Evolutionary conservation across 2,113 vertebrate species (phyloP).

Genomic region (Raja brachyura): DNA sequence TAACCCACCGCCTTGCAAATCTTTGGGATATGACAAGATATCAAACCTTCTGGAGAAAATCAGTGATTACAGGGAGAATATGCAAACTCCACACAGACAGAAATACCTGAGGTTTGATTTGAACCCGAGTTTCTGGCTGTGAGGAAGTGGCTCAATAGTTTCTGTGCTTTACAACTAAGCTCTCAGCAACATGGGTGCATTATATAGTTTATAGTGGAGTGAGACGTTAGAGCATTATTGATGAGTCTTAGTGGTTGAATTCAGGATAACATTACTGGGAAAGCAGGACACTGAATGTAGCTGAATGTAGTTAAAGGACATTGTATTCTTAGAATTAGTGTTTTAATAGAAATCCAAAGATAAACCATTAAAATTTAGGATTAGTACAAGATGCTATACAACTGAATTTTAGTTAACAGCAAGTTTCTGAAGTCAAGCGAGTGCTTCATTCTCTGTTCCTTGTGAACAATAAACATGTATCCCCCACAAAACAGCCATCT

Average conservation of each 20-base stretch:
- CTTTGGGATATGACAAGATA: no score
- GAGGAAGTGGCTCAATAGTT: no score
- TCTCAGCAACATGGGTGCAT: background rate
- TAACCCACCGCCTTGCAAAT: no score
- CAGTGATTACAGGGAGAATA: no score
- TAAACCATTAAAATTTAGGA: background rate
- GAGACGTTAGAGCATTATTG: background rate
- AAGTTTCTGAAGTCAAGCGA: background rate
- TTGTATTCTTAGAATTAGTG: background rate
- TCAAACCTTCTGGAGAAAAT: no score
- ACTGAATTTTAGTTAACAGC: background rate
- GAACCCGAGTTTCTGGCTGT: no score
- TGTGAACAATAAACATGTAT: background rate
- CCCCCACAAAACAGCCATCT: rapidly evolving
- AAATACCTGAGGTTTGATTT: no score
- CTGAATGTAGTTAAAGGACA: background rate
- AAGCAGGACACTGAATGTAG: background rate
- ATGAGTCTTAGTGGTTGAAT: background rate
- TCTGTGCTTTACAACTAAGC: background rate
- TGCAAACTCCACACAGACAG: no score
- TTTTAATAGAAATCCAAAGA: background rate
- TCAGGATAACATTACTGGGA: background rate
- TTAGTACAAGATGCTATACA: background rate
- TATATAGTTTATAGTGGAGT: background rate
- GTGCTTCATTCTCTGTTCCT: background rate